Percentiles rank a stretch among this genome's conserved stretches.
Conservation (phyloP, 2,888 invertebrate genomes). For the Erebia aethiops region DNA sequence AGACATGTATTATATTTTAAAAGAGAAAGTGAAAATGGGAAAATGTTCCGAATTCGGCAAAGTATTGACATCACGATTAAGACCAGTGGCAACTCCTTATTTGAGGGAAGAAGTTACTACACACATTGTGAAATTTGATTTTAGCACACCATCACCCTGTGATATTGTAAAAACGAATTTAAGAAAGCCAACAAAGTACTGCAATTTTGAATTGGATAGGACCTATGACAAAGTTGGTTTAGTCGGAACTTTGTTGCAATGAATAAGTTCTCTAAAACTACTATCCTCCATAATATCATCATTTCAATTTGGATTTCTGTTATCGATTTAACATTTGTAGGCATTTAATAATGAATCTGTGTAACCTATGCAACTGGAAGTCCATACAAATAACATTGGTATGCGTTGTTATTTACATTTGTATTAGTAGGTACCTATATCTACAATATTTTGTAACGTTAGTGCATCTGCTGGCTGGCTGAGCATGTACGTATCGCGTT, state of each 20-base stretch:
- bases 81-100: slow-evolving; percentile 63
- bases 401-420: background rate
- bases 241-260: background rate
- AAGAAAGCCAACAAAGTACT: slow-evolving; percentile 48
- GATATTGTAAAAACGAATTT: slow-evolving; percentile 61
- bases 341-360: background rate
- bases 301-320: too few relatives aligned
- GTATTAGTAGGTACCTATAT: background rate
- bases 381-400: background rate
- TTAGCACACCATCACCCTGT: slow-evolving; percentile 66
- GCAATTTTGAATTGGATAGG: slow-evolving; percentile 34
- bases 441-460: slow-evolving; percentile 23
- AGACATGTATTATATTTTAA: slow-evolving; percentile 65
- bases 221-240: slow-evolving; percentile 10
- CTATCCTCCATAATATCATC: too few relatives aligned
- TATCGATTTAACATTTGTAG: background rate
- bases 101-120: slow-evolving; percentile 48
- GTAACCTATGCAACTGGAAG: background rate
- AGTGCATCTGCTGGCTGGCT: slow-evolving; percentile 31
- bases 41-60: slow-evolving; percentile 69
- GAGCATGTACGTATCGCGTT: slow-evolving; percentile 48
- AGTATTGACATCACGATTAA: slow-evolving; percentile 58
- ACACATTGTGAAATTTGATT: slow-evolving; percentile 59
- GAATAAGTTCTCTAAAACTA: background rate
- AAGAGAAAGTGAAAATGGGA: slow-evolving; percentile 51